phyloP scores from a whole-genome alignment of 1,140 invertebrate genomes.

The Prorops nasuta region DNA sequence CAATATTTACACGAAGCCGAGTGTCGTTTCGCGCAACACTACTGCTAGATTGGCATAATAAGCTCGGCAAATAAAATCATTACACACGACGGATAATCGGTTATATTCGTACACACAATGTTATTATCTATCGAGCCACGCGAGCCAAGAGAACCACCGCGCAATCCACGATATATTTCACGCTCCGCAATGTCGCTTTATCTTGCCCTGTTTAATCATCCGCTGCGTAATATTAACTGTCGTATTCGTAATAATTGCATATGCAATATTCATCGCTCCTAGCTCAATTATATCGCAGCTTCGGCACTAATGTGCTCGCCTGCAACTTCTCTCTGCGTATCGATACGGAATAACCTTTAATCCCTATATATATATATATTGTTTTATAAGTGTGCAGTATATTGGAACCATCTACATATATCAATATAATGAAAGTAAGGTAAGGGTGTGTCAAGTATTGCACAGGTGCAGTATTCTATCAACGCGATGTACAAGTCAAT shows the following conservation, averaged over 20 bases:
- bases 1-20: not conserved
- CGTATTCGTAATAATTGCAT: not conserved
- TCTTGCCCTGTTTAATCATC: not conserved
- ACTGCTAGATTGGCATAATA: not conserved
- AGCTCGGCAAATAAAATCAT: not conserved
- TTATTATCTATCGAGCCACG: not conserved
- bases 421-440: too few relatives aligned
- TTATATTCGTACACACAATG: not conserved
- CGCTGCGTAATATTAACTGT: not conserved
- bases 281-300: too few relatives aligned
- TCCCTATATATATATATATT: too few relatives aligned
- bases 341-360: too few relatives aligned
- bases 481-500: too few relatives aligned
- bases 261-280: not conserved
- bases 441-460: too few relatives aligned
- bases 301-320: too few relatives aligned
- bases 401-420: too few relatives aligned
- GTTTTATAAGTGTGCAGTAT: too few relatives aligned
- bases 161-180: not conserved
- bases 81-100: not conserved
- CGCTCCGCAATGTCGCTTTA: not conserved
- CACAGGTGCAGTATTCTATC: too few relatives aligned
- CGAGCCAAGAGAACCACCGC: not conserved
- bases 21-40: not conserved
- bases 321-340: too few relatives aligned